Evolutionary conservation across 2,888 invertebrate genomes (phyloP), one percentile per base, ranked within the genome.

Genomic region (Stenchaetothrips biformis): DNA sequence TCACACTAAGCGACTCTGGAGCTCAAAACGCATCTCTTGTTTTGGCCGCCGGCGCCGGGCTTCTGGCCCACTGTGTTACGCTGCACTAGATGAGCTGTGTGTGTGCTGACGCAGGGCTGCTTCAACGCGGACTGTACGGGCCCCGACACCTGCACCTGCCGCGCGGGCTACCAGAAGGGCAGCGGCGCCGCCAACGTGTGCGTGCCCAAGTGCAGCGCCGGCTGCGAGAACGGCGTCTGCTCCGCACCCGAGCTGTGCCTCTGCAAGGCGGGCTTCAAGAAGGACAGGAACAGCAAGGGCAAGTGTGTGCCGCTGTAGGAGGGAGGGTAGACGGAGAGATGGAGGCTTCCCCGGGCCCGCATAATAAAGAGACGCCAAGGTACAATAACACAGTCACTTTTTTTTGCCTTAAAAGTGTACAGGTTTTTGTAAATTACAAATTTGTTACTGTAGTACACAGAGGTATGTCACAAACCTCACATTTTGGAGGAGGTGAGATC

Each of bases 191-290:
- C 67, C 67, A 74, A 74, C 67, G 67, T 74, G 67, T 74, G 92
- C 83, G 83, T 89, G 8, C 90, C 92, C 0, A 86, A 90, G 82
- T 94, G 94, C 83, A 88, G 90, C 0, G 89, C 89, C n/a, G 93
- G 93, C 0, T 94, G 94, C 83, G 88, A 88, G 9, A 94, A 94
- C 84, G 88, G 89, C 37, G 88, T 88, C 79, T 90, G 90, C 82
- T 87, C 88, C 77, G 87, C 88, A 0, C 89, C 89, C 0, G 90
- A 92, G 83, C 86, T 86, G 1, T 92, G 92, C 84, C 85, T 88
- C n/a, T 92, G 92, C 84, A 88, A 87, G 81, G 82, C 87, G 82
- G 90, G 91, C 16, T 90, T 87, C 83, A 85, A 86, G 78, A 81
- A 87, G 0, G 87, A 88, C 9, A 83, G 86, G 0, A 86, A 87